These are phyloP conservation scores for Aptenodytes forsteri DNA, from an alignment of 2,113 vertebrate species.

Conservation along the genomic window DNA sequence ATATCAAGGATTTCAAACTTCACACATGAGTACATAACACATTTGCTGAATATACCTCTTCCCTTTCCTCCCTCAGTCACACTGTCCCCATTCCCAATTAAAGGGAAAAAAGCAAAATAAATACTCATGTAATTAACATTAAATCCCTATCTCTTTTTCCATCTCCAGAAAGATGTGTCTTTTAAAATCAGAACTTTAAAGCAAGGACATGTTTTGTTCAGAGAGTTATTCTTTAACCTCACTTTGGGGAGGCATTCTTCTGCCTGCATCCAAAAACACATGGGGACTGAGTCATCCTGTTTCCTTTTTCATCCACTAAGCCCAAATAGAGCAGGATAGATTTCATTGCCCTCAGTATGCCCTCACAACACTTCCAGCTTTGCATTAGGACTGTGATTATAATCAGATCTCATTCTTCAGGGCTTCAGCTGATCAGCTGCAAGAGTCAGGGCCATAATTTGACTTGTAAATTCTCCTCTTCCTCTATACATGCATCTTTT, in stretches of 20 bases:
- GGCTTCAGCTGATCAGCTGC: constrained; percentile 42
- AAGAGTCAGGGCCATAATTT: constrained; percentile 42
- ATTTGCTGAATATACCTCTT: not conserved
- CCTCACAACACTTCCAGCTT: constrained; percentile 31
- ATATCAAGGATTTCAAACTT: not conserved
- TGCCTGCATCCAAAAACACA: not conserved
- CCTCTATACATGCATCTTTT: constrained; percentile 36
- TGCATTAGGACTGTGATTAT: constrained; percentile 54
- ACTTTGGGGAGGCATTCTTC: not conserved
- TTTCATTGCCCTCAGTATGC: constrained; percentile 26
- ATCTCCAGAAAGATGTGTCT: not conserved
- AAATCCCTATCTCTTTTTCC: not conserved
- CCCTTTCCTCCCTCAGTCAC: not conserved
- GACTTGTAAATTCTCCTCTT: constrained; percentile 61
- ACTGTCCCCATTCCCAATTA: not conserved
- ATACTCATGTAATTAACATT: not conserved
- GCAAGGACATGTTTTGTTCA: not conserved
- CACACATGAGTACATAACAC: not conserved
- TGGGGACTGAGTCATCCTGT: constrained; percentile 7
- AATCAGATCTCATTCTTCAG: constrained; percentile 64
- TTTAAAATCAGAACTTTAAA: not conserved
- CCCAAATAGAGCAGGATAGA: not conserved
- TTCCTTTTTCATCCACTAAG: not conserved
- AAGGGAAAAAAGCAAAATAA: not conserved
- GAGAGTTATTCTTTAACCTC: not conserved